Percentiles rank a stretch among this genome's conserved stretches.
phyloP scores from a whole-genome alignment of 2,797 vertebrate species.

The Glossophaga mutica region DNA sequence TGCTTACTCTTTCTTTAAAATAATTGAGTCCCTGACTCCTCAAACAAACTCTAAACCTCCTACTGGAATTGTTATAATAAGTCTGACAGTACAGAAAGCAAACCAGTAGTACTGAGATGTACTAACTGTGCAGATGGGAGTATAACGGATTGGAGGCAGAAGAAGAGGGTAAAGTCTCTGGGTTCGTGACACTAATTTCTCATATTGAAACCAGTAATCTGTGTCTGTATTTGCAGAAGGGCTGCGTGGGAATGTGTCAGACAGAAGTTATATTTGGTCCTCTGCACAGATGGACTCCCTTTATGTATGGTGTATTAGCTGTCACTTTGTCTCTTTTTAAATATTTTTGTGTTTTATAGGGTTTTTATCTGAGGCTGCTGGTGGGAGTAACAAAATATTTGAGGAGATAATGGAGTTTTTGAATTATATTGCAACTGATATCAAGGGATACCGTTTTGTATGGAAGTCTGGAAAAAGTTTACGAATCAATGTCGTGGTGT shows the following conservation, averaged over 20 bases:
- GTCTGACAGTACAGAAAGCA: background rate
- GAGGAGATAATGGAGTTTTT: background rate
- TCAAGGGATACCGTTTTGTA: background rate
- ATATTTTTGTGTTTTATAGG: background rate
- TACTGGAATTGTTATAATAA: background rate
- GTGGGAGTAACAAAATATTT: conserved; percentile 26
- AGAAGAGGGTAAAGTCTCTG: background rate
- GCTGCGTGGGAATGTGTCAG: conserved; percentile 26
- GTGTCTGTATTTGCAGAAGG: background rate
- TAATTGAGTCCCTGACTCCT: background rate
- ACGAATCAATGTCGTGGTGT: background rate
- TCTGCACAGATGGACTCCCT: background rate
- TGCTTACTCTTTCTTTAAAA: background rate
- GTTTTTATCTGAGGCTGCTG: background rate
- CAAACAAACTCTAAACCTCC: background rate
- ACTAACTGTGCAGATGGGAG: background rate
- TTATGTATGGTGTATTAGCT: conserved; percentile 49
- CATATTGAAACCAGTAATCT: background rate
- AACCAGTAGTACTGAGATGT: background rate
- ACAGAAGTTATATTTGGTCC: conserved; percentile 33
- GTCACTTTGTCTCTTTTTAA: conserved; percentile 31
- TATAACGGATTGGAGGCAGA: background rate
- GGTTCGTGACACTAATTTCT: background rate
- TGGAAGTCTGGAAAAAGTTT: background rate
- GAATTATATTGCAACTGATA: background rate